Conservation (phyloP, 2,888 invertebrate genomes). For the Arge pagana region DNA sequence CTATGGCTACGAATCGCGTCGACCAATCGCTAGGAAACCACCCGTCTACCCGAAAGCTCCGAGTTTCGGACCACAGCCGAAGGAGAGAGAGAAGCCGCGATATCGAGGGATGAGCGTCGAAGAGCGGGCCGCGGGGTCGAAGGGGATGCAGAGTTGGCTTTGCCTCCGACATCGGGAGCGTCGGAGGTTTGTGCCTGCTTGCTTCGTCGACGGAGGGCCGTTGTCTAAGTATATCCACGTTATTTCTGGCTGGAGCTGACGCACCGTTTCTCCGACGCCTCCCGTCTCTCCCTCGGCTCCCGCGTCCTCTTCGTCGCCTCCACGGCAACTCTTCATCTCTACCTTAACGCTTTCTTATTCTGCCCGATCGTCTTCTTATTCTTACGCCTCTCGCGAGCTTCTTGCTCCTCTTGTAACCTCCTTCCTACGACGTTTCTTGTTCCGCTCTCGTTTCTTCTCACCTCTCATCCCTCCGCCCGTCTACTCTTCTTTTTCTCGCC, state of each 20-base stretch:
- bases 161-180: slow-evolving; percentile 1
- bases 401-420: too few species aligned
- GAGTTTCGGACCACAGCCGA: too few species aligned
- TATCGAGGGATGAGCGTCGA: too few species aligned
- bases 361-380: slow-evolving; percentile 9
- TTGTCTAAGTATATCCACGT: slow-evolving; percentile 56
- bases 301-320: not conserved
- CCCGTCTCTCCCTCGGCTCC: slow-evolving; percentile 27
- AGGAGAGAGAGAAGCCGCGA: too few species aligned
- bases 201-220: slow-evolving; percentile 39
- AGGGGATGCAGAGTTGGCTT: slow-evolving; percentile 7
- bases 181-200: not conserved
- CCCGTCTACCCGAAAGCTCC: too few species aligned
- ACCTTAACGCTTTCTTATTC: slow-evolving; percentile 22
- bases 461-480: not conserved
- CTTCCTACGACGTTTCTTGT: too few species aligned
- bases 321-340: slow-evolving; percentile 6
- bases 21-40: too few species aligned
- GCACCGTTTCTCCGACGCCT: slow-evolving; percentile 43
- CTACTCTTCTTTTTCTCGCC: slow-evolving; percentile 1
- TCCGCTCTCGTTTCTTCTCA: too few species aligned
- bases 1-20: too few species aligned
- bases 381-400: too few species aligned
- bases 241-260: slow-evolving; percentile 58
- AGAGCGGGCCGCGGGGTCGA: too few species aligned